Evolutionary conservation across 2,113 vertebrate genomes (phyloP).

Genomic region (Paradisaea rubra): DNA sequence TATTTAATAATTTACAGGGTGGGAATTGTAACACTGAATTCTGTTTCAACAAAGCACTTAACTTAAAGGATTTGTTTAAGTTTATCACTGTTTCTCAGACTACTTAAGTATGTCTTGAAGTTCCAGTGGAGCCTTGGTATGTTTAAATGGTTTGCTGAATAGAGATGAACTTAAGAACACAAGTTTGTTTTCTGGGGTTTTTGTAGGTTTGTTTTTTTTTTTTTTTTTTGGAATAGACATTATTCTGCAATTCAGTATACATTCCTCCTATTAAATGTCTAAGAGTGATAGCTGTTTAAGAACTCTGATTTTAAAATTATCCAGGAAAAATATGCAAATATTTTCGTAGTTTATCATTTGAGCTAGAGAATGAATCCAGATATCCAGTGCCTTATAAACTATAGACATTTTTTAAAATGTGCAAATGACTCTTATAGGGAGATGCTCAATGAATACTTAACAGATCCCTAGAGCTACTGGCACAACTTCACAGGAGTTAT

Average conservation of each 20-base stretch:
- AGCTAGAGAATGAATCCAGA: conserved; percentile 1
- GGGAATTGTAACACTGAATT: conserved; percentile 14
- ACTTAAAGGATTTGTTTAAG: conserved; percentile 33
- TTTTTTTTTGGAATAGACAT: not conserved
- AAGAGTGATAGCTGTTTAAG: not conserved
- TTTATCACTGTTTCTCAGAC: not conserved
- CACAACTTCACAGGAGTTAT: not conserved
- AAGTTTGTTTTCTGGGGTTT: accelerated
- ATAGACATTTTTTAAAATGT: not conserved
- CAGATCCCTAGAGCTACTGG: conserved; percentile 14
- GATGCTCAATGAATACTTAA: not conserved
- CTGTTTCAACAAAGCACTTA: conserved; percentile 43
- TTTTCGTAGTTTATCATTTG: not conserved
- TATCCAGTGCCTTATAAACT: not conserved
- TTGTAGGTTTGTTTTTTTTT: not conserved
- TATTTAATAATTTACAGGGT: conserved; percentile 56
- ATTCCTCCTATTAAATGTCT: not conserved
- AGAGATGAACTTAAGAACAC: not conserved
- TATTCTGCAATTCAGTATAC: not conserved
- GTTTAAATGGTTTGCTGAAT: conserved; percentile 5
- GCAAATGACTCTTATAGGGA: not conserved
- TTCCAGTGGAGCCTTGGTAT: conserved; percentile 1
- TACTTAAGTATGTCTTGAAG: conserved; percentile 27
- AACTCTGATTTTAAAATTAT: not conserved
- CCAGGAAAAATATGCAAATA: not conserved